Base-by-base conservation (phyloP, 2,113 vertebrate genomes). In the Gallinago jamesoni region DNA sequence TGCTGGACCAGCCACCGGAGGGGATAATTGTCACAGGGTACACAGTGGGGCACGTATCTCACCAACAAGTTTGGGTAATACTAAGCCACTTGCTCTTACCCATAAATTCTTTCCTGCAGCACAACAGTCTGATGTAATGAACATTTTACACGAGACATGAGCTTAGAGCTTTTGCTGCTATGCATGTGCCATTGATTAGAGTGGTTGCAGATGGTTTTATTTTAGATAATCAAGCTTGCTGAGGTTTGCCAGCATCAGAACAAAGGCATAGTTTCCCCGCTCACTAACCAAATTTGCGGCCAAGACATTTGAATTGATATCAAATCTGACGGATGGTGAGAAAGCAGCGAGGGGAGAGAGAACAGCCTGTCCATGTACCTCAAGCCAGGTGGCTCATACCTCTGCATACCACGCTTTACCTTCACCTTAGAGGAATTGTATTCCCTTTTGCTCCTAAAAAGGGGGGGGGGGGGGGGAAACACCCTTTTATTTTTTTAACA, bases 141-240 rank as follows among this genome's bases (percentile, higher is more conserved):
- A 82, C 80, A 53, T 59, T 94, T 96, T 81, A 89, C 79, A 69
- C 1, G 12, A 96, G 90, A 83, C 94, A 66, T 30, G n/a, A 88
- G 90, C 83, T 75, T 72, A 72, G 76, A 89, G 92, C 86, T 96
- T 90, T 89, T 79, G 92, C 96, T 88, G 76, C 56, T 77, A 21
- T 92, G 95, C 96, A 97, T 95, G 86, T 97, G 96, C 96, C 96
- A 96, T 94, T 96, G 95, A 97, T 96, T 97, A 97, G 86, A 96
- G 96, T 64, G 84, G 95, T 64, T 97, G 94, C 96, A 97, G 96
- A 96, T 97, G 95, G 92, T 97, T 97, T 94, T 96, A 92, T 95
- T 97, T 97, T 94, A 96, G 80, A 94, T 96, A 96, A 97, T 96
- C 95, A 96, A 73, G 86, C 73, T 81, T 64, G 31, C 80, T 89